Base-by-base conservation (phyloP, 2,113 vertebrate genomes). In the Otocyon megalotis region DNA sequence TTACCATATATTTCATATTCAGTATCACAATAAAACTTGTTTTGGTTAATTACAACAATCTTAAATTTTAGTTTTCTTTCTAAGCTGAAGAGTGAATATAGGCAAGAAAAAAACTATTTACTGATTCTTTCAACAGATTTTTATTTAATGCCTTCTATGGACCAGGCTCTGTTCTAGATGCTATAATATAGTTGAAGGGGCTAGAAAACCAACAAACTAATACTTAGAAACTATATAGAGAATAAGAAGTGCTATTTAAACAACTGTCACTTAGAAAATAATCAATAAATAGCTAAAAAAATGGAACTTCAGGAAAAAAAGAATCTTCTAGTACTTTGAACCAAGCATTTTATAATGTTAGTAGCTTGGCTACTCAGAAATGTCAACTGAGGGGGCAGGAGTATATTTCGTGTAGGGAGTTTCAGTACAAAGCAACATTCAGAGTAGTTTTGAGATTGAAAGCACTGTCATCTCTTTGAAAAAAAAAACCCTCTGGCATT, bases 201-300 rank as follows among this genome's bases (percentile, higher is more conserved):
- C 63, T 17, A 20, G 35, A 76, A 95, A 67, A 53, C 48, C 58
- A 62, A 85, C 9, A 56, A 88, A 43, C 32, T 16, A 88, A 92
- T 62, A 65, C 74, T 77, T 4, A 92, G 60, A 54, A 63, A 19
- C 10, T 81, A 65, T 6, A 35, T 2, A 77, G n/a, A 54, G 63
- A 87, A 82, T 30, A 48, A 91, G 19, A 37, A 37, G 50, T 60
- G 56, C 13, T 81, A 74, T 28, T 67, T 81, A 60, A 60, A 74
- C 62, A 83, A 72, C 1, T 48, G 79, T 74, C 87, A 83, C 53
- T 71, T 77, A 77, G 80, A 69, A 96, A 90, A 88, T 67, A 93
- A 80, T 24, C 63, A 37, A 53, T 28, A 83, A 65, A 67, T 19
- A 71, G 30, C 30, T 69, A 30, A 48, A 17, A 71, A 74, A 81